phyloP scores from a whole-genome alignment of 1,140 invertebrate species.

The Elysia chlorotica region DNA sequence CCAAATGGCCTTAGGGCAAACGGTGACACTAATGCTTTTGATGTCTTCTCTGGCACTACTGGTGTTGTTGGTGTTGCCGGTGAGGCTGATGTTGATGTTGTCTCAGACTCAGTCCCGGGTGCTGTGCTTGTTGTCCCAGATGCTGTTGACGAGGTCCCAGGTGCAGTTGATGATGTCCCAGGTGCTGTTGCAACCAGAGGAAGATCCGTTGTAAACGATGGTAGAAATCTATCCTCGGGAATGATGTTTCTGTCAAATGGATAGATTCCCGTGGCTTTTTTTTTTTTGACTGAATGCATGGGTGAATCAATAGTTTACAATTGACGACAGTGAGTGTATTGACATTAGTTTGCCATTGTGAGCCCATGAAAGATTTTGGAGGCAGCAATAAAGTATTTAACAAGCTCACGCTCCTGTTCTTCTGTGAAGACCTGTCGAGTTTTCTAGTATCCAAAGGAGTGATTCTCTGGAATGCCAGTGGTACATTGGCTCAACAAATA shows the following conservation, averaged over 20 bases:
- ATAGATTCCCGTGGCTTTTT: not conserved
- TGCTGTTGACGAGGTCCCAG: not conserved
- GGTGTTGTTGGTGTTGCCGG: constrained; percentile 1
- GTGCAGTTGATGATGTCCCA: constrained; percentile 5
- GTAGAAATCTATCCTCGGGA: not conserved
- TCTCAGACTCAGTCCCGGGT: not conserved
- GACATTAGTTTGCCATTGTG: too few species aligned
- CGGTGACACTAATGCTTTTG: not conserved
- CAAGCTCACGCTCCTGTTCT: too few species aligned
- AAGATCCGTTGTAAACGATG: not conserved
- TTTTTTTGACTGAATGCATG: too few species aligned
- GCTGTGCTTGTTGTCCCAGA: not conserved
- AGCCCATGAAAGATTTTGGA: too few species aligned
- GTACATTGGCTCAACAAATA: too few species aligned
- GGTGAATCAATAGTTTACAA: too few species aligned
- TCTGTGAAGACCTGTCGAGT: too few species aligned
- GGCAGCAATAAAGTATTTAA: too few species aligned
- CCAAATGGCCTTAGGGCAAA: not conserved
- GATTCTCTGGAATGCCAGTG: too few species aligned
- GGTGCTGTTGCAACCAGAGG: not conserved
- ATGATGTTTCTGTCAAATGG: not conserved
- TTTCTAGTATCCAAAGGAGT: too few species aligned
- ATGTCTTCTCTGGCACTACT: not conserved
- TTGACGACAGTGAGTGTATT: too few species aligned
- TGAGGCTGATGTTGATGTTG: constrained; percentile 13